Base-by-base conservation (phyloP, 2,113 vertebrate species). In the Tichodroma muraria region DNA sequence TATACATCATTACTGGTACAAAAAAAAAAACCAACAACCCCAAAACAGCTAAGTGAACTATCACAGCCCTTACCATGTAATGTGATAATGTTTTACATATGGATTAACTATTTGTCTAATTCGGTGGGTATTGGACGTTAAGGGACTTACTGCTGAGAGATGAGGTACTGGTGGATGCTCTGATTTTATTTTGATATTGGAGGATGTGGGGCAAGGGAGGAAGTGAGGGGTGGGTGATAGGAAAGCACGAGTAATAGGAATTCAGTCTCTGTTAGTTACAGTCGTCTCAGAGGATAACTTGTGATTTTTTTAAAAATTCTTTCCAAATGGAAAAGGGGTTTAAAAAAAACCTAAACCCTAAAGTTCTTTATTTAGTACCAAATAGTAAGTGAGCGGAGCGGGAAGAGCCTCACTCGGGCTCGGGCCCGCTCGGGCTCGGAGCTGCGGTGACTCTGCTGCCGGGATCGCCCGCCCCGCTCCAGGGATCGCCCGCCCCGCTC, bases 21-120 rank as follows among this genome's bases (percentile, higher is more conserved):
- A 28, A 71, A 52, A 33, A 25, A 64, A 3, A 3, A 3, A 2
- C 2, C 6, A n/a, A n/a, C 27, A 5, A 2, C 13, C 8, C 16
- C 20, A 44, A 18, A 60, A 60, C 38, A 44, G 2, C 18, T 5
- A 4, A 24, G 27, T 27, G 33, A 72, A 49, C 8, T 37, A 23
- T 40, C 25, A 8, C 5, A 8, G 17, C 18, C 15, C 13, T 37
- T 37, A 5, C 13, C 0, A 0, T 21, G 2, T 49, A 61, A 33
- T 4, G 13, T 24, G 20, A 16, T 33, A 4, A 4, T 17, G 30
- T 17, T 10, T 4, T 35, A 30, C 3, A 38, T 28, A 24, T n/a
- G 42, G n/a, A 37, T n/a, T 44, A 70, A 42, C 60, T 30, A 0
- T 63, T 60, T 60, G 23, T 9, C 13, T 49, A 3, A 6, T 76